A percentile compares a stretch with the other conserved stretches of the same genome.
phyloP scores from a whole-genome alignment of 2,113 vertebrate genomes.

The Centropristis striata region DNA sequence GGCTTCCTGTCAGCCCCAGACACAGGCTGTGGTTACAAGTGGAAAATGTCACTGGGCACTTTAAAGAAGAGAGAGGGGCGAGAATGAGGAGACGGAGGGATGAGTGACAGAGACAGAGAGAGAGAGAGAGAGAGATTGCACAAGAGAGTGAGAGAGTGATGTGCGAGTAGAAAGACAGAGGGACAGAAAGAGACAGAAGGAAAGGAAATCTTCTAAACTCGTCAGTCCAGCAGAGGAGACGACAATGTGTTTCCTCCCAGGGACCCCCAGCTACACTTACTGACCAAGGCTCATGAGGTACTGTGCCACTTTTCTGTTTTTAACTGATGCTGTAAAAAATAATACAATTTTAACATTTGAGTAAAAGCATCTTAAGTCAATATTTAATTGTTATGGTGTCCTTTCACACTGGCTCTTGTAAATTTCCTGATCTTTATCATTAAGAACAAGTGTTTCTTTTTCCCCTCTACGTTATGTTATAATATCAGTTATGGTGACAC shows the following conservation, averaged over 20 bases:
- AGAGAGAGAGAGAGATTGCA: conserved; percentile 25
- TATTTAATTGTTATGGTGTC: not conserved
- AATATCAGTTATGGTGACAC: not conserved
- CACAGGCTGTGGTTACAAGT: conserved; percentile 67
- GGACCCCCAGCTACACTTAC: not conserved
- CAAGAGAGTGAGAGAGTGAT: conserved; percentile 18
- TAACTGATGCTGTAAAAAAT: not conserved
- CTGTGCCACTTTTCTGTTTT: not conserved
- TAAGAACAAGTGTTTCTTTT: not conserved
- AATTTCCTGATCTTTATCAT: not conserved
- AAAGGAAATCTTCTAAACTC: conserved; percentile 25
- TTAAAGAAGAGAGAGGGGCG: conserved; percentile 40
- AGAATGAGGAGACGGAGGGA: conserved; percentile 41
- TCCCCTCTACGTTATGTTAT: not conserved
- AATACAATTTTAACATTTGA: not conserved
- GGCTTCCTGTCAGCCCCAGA: conserved; percentile 71
- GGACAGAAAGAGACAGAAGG: conserved; percentile 15
- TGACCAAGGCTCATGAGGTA: conserved; percentile 55
- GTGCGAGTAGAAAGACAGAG: conserved; percentile 23
- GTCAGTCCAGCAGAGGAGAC: conserved; percentile 22
- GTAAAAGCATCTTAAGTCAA: too few species aligned
- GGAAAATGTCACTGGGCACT: conserved; percentile 80
- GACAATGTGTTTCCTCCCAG: conserved; percentile 40
- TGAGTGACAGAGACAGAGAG: conserved; percentile 33
- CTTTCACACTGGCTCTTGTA: not conserved